Base-by-base conservation (phyloP, 2,113 vertebrate species). In the Sceloporus undulatus region DNA sequence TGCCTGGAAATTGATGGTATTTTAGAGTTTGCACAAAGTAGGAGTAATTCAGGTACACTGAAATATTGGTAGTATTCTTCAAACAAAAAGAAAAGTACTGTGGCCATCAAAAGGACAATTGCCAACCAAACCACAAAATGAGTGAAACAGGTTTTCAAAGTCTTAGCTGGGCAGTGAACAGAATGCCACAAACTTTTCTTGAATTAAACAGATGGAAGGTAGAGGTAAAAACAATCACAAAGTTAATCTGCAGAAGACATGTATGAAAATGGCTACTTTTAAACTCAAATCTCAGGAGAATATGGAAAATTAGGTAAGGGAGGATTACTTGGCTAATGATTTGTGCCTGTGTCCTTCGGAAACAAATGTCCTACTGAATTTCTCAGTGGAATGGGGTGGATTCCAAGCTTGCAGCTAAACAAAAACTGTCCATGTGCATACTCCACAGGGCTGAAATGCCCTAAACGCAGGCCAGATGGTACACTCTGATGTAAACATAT, bases 371-470 rank as follows among this genome's bases (percentile, higher is more conserved):
- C 19, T 48, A 16, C 10, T 0, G 0, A 10, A 8, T 23, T 62
- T 76, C 66, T 88, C 29, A 90, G 21, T 25, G 76, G 77, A 40
- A 40, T 88, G 80, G 68, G 85, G 3, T 5, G 40, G 13, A 62
- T 29, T 90, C 21, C 89, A 81, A 66, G 11, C 59, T 75, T 27
- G 21, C n/a, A 40, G 73, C 80, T 82, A 82, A 74, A 82, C 52
- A 75, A 82, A 82, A 81, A 73, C 29, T 82, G 86, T 75, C 82
- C 82, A 84, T 62, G 66, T 70, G 82, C 76, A 79, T 65, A 84
- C 52, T 84, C 87, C 87, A 79, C 66, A 48, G 52, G 65, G 66
- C 87, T 84, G 75, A 84, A 79, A 89, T 65, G 87, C 21, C 68
- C 76, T 48, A 29, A 78, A 18, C 9, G 70, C 66, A 34, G 5